Percentiles rank a stretch among this genome's conserved stretches.
Evolutionary conservation across 2,113 vertebrate species (phyloP).

Genomic region (Archilochus colubris): DNA sequence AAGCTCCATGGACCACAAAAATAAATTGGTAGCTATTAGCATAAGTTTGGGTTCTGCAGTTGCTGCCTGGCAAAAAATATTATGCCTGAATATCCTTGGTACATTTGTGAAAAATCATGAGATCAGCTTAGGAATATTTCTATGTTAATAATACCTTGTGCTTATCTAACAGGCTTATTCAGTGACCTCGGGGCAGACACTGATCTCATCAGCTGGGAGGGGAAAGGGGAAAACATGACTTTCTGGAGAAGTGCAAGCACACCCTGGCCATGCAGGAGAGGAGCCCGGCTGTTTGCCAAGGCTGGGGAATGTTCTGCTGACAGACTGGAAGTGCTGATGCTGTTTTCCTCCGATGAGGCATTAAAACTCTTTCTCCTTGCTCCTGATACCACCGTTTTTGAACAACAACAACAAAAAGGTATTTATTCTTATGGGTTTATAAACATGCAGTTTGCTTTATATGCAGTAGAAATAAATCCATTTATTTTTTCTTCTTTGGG

Average conservation of each 20-base stretch:
- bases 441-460: neutral
- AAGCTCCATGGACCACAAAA: neutral
- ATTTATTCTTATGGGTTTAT: neutral
- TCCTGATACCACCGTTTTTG: neutral
- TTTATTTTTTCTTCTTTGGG: neutral
- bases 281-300: neutral
- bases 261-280: neutral
- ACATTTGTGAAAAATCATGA: neutral
- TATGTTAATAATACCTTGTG: neutral
- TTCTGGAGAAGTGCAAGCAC: neutral
- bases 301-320: neutral
- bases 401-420: conserved; percentile 12
- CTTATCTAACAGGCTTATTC: neutral
- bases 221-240: neutral
- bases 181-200: neutral
- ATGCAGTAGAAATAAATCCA: neutral
- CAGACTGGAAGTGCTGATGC: neutral
- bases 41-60: neutral
- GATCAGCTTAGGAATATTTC: neutral
- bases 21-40: neutral
- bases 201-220: neutral
- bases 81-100: neutral
- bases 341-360: neutral
- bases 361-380: neutral
- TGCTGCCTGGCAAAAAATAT: neutral